These are phyloP conservation scores for Antheraea yamamai DNA, from an alignment of 2,888 invertebrate species.

Conservation along the genomic window DNA sequence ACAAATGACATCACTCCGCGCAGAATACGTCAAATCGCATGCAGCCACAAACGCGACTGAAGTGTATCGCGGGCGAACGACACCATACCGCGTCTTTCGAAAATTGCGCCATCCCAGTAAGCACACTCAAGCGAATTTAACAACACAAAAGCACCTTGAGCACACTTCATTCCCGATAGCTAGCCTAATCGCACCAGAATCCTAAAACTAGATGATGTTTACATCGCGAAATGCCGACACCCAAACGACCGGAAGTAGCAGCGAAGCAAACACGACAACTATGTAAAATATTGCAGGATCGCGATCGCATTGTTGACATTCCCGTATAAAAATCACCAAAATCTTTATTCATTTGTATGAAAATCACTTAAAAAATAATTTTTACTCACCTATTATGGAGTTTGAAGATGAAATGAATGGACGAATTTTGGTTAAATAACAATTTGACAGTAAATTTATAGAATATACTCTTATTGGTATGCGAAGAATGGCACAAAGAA, in stretches of 20 bases:
- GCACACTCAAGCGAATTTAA: slow-evolving; percentile 80
- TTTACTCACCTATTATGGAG: slow-evolving; percentile 88
- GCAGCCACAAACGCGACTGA: slow-evolving; percentile 83
- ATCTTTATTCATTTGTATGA: slow-evolving; percentile 84
- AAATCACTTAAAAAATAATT: slow-evolving; percentile 79
- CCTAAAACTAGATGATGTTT: slow-evolving; percentile 80
- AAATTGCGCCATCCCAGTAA: slow-evolving; percentile 83
- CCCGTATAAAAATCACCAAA: slow-evolving; percentile 84
- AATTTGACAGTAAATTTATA: slow-evolving; percentile 87
- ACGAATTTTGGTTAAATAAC: slow-evolving; percentile 85
- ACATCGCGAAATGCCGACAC: slow-evolving; percentile 82
- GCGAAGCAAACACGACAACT: slow-evolving; percentile 88
- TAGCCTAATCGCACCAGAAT: slow-evolving; percentile 67
- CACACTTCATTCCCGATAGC: slow-evolving; percentile 79
- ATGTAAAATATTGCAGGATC: slow-evolving; percentile 90
- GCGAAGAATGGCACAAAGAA: slow-evolving; percentile 99
- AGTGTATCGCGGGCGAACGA: slow-evolving; percentile 81
- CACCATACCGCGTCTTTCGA: slow-evolving; percentile 83
- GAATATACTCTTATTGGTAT: slow-evolving; percentile 92
- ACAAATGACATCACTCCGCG: slow-evolving; percentile 80
- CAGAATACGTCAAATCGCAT: slow-evolving; percentile 83
- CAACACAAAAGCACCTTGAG: slow-evolving; percentile 80
- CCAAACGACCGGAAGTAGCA: slow-evolving; percentile 81
- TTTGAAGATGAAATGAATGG: slow-evolving; percentile 84
- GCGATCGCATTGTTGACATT: slow-evolving; percentile 89